Base-by-base conservation (phyloP, 2,888 invertebrate species). In the Sceliomorpha sp. region DNA sequence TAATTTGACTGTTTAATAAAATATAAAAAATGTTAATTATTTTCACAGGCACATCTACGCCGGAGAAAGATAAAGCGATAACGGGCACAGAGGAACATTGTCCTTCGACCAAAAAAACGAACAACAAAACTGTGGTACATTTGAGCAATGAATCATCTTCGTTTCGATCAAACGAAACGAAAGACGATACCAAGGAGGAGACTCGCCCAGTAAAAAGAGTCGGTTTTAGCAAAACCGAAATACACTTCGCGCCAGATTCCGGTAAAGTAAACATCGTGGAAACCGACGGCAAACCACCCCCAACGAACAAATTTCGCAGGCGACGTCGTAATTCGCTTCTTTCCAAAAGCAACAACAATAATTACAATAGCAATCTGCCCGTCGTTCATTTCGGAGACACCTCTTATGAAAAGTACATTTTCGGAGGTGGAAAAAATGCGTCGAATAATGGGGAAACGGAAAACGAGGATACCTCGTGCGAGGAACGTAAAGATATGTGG, bases 191-290 rank as follows among this genome's bases (percentile, higher is more conserved):
- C 3, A 58, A 44, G 12, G 63, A 70, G 36, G 59, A 59, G 44
- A 42, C 55, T 31, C 51, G 58, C 27, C 91, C 90, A 82, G 89
- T 90, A 1, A 95, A 95, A 84, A 94, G 92, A 87, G 96, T 96
- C 0, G 95, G 94, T 79, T 96, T 96, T 87, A 95, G 95, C 83
- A 96, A 96, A 89, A 96, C 96, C 0, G 96, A 96, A 89, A 92
- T 96, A 15, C 96, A 96, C 86, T 96, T 96, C 84, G 94, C 95
- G 0, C 94, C 95, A 9, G 96, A 96, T 83, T 94, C 95, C 0
- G 96, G 96, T 0, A 92, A 93, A 77, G 94, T 96, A 0, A 95
- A 96, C 82, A 95, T 96, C 60, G 95, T 96, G 24, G 95, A 95
- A 82, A 96, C 96, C 0, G 95, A 95, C 86, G 95, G 94, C 70